Percentiles rank a stretch among this genome's conserved stretches.
These are phyloP conservation scores for Stratiolaelaps scimitus DNA, from an alignment of 1,140 invertebrate genomes.

Conservation along the genomic window DNA sequence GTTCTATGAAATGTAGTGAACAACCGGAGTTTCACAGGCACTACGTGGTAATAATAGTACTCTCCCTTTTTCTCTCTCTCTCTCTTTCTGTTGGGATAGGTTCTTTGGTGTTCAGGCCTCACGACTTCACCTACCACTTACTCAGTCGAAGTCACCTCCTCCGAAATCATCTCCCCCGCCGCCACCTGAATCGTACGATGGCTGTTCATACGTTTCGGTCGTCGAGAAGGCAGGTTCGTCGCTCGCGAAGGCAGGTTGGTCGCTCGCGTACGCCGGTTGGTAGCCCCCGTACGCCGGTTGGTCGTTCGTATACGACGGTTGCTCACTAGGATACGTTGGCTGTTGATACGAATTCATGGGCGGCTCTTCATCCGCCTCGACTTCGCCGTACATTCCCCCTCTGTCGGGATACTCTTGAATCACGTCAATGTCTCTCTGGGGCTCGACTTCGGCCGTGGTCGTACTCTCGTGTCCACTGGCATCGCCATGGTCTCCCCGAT, in stretches of 20 bases:
- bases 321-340: too few species aligned
- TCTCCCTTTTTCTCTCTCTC: too few species aligned
- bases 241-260: not conserved
- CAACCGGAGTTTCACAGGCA: too few species aligned
- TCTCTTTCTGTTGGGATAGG: too few species aligned
- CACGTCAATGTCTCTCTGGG: slow-evolving; percentile 10
- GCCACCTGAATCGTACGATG: not conserved
- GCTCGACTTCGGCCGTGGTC: not conserved
- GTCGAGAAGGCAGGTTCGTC: not conserved
- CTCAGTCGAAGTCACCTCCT: slow-evolving; percentile 5
- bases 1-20: too few species aligned
- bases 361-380: too few species aligned
- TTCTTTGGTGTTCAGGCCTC: too few species aligned
- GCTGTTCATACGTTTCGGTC: not conserved
- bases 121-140: too few species aligned
- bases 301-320: not conserved
- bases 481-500: not conserved
- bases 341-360: too few species aligned
- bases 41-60: too few species aligned
- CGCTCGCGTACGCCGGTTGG: not conserved
- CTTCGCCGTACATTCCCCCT: slow-evolving; percentile 16
- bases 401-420: not conserved
- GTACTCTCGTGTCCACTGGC: not conserved
- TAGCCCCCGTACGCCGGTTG: not conserved
- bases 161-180: slow-evolving; percentile 17